Evolutionary conservation across 2,888 invertebrate genomes (phyloP), one percentile per base, ranked within the genome.

Genomic region (Panzeria rudis): DNA sequence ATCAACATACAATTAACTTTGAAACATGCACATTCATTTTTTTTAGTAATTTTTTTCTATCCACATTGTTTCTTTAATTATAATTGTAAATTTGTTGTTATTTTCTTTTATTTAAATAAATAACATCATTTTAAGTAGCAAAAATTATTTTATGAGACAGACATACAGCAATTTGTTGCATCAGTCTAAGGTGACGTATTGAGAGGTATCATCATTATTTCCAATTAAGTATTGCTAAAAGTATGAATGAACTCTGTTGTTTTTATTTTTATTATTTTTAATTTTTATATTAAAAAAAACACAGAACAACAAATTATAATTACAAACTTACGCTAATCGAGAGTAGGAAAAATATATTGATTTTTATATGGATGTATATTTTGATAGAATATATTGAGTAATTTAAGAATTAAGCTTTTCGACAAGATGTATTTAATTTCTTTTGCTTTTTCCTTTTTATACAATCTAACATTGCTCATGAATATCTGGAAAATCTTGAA

Each of bases 1-100:
- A 71, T 79, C 79, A 72, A 64, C 72, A 72, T 71, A 54, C 71
- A 80, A 80, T 73, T 66, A 50, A 50, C 17, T 56, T 79, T 54
- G 35, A 25, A 52, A 52, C 50, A 71, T 72, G 68, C 20, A 38
- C 44, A 50, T 17, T 35, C 5, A 54, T 50, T 62, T 41, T 69
- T 38, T 66, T 47, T 61, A 17, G 0, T 23, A n/a, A 23, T 69
- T 52, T 59, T 56, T 20, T 54, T 13, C 41, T 59, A 72, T 32
- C 1, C 20, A 56, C 41, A 44, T 64, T 44, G 44, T 38, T 62
- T 54, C 29, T 66, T 35, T 9, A 38, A 80, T 80, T 73, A 73
- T 41, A 80, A 80, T 80, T 80, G 73, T 66, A 68, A 80, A 80
- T 73, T 66, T 79, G 1, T 9, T 73, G 4, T 80, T 73, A 59